Evolutionary conservation across 2,113 vertebrate species (phyloP), one percentile per base, ranked within the genome.

Genomic region (Lepidothrix coronata): DNA sequence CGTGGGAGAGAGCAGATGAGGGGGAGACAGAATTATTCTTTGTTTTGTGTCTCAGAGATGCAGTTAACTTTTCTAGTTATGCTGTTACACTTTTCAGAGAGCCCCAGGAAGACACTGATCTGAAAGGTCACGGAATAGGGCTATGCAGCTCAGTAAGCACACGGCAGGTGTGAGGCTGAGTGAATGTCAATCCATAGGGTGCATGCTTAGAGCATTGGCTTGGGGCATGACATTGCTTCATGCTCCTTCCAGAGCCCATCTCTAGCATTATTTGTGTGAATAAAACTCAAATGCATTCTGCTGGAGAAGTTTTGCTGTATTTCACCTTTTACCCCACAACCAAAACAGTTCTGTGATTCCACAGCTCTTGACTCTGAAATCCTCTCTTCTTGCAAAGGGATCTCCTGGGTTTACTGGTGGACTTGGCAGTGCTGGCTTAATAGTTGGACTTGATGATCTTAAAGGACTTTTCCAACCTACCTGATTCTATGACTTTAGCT

Each of bases 141-240:
- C 28, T 93, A 39, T 33, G 17, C 5, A 31, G 77, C 67, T 80
- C 46, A 7, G 58, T 58, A 46, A 49, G 54, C 11, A 10, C 1
- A 0, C 1, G 8, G 72, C 71, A 70, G 66, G 20, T 1, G 4
- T 22, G 30, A 2, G 49, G 28, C 66, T 43, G 63, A 23, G 58
- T 0, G 46, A 20, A 20, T 15, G 71, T 23, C 67, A 49, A 35
- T 1, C 23, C 30, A 3, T 7, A 12, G 31, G 24, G 19, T 35
- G 28, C 17, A 4, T 14, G 25, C 41, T 46, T 5, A 19, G 46
- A 62, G 65, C 59, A 6, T 1, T n/a, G 54, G 14, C 13, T 28
- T n/a, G 54, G 58, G 88, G 4, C 37, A 5, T 11, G 49, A 2
- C 14, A 24, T 19, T 48, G 65, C 52, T 33, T 4, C 37, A 24